Percentiles rank a stretch among this genome's conserved stretches.
Conservation (phyloP, 37 sponge, comb jelly and placozoan genomes). For the Agelas oroides region DNA sequence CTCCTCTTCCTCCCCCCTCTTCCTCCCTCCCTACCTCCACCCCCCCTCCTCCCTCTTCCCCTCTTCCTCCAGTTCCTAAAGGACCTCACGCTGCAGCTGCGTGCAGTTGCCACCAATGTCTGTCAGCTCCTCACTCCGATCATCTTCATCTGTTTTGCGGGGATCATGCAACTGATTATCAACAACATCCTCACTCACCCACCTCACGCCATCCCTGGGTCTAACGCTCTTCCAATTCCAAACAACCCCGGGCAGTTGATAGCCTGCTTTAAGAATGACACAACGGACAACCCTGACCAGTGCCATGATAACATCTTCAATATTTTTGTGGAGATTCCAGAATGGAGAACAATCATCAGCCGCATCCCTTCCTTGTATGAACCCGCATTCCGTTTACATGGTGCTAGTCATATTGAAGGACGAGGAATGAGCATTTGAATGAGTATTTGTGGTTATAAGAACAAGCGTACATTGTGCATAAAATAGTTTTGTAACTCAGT, state of each 20-base stretch:
- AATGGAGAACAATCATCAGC: not conserved
- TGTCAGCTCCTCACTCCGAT: constrained; percentile 81
- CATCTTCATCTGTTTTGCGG: constrained; percentile 67
- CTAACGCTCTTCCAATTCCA: constrained; percentile 43
- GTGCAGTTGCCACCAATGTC: constrained; percentile 57
- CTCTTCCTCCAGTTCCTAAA: constrained; percentile 64
- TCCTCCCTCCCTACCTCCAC: not conserved
- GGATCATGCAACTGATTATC: constrained; percentile 76
- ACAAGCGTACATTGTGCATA: no score
- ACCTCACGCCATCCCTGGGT: constrained; percentile 52
- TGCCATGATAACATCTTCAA: constrained; percentile 42
- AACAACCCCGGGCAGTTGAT: constrained; percentile 16
- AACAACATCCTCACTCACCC: constrained; percentile 45
- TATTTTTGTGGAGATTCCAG: constrained; percentile 17
- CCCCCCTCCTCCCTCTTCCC: not conserved
- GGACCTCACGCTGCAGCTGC: constrained; percentile 67
- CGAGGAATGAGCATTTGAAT: no score
- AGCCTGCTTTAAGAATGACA: not conserved
- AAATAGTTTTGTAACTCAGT: no score
- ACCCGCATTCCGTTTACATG: no score
- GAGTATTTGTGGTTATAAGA: no score
- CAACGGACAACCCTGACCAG: not conserved
- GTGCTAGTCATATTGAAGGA: no score
- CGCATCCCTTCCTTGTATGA: no score
- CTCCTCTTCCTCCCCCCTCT: not conserved